Evolutionary conservation across 64 coral and sea anemone species (phyloP), one percentile per base, ranked within the genome.

Genomic region (Montipora foliosa): DNA sequence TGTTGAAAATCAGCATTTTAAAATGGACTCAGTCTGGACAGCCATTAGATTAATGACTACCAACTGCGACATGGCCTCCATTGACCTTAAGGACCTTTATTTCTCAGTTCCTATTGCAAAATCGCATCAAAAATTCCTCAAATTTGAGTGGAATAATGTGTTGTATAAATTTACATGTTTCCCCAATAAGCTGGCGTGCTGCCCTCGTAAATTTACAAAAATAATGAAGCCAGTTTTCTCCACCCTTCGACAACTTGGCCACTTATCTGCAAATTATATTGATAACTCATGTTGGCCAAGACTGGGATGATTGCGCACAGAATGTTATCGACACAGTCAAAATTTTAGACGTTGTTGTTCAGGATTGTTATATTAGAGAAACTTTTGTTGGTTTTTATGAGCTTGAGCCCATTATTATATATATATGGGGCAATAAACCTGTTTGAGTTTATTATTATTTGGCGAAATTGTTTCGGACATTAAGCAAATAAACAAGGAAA

Each of bases 21-120:
- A 89, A 89, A 89, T 89, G 87, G 87, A 89, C 71, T 78, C 74
- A 60, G 37, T 89, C 53, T 66, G 24, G 20, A 77, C 87, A 78
- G 58, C 58, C 5, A 52, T 89, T 15, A 64, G 58, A 15, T 22
- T 89, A 6, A 67, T 89, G 4, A 89, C 20, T 21, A 70, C 71
- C 2, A 78, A 78, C 17, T 78, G 87, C 49, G 67, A 73, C 46
- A 79, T 79, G 77, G 77, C 77, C 2, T 51, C 77, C 15, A 79
- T 79, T 52, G 77, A 79, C 20, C 19, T 79, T 4, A 79, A 79
- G 77, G 77, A 79, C 49, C 16, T 19, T 79, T 84, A 84, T 24
- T 84, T 20, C 22, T 87, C 67, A 7, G 84, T 87, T 4, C 84
- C 84, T 71, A 87, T 87, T 49, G 84, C 84, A 49, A 87, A 47